These are phyloP conservation scores for Heliconius sara DNA, from an alignment of 2,888 invertebrate genomes.

Conservation along the genomic window DNA sequence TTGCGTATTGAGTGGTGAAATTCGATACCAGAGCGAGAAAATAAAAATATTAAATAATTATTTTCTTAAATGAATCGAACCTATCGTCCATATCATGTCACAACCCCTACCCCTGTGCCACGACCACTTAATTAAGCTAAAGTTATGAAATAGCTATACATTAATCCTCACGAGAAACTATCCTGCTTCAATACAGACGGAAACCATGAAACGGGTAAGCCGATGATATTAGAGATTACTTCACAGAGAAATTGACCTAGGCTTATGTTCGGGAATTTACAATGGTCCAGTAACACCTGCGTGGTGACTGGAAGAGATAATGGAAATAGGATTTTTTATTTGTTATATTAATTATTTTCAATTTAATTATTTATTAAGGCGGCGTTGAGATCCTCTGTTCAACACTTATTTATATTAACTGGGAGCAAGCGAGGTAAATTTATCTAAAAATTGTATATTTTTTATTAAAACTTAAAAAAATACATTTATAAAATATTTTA, in stretches of 20 bases:
- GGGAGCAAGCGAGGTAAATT: too few relatives aligned
- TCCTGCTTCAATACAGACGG: constrained; percentile 44
- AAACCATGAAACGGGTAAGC: constrained; percentile 57
- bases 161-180: constrained; percentile 43
- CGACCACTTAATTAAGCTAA: background rate
- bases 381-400: too few relatives aligned
- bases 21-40: background rate
- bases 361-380: too few relatives aligned
- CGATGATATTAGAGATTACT: constrained; percentile 70
- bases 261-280: constrained; percentile 57
- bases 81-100: background rate
- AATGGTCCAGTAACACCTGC: constrained; percentile 47
- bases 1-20: background rate
- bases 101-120: background rate
- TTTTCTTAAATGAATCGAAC: too few relatives aligned
- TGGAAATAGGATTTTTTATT: background rate
- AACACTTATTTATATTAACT: too few relatives aligned
- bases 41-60: background rate
- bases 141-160: constrained; percentile 25
- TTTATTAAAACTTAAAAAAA: too few relatives aligned
- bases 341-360: too few relatives aligned
- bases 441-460: too few relatives aligned
- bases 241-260: constrained; percentile 68
- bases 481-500: too few relatives aligned
- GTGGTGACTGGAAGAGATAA: constrained; percentile 32